Percentiles rank a stretch among this genome's conserved stretches.
These are phyloP conservation scores for Oncopeltus fasciatus DNA, from an alignment of 1,140 invertebrate genomes.

Conservation along the genomic window DNA sequence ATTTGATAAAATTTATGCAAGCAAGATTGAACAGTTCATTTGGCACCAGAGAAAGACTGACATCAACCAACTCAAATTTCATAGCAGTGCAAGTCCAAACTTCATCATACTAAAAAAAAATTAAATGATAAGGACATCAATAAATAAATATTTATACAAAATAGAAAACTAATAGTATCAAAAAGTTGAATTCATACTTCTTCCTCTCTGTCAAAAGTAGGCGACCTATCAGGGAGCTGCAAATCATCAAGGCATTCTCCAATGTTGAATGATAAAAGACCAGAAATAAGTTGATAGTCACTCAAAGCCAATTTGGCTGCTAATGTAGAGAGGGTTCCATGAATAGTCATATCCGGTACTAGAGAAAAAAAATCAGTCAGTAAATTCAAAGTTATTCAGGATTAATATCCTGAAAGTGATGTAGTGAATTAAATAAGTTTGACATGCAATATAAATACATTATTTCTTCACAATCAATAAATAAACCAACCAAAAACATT, in stretches of 20 bases:
- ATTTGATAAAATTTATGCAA: constrained; percentile 84
- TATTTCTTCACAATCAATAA: too few relatives aligned
- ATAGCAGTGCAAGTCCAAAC: constrained; percentile 66
- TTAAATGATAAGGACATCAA: not conserved
- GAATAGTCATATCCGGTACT: constrained; percentile 74
- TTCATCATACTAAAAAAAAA: constrained; percentile 21
- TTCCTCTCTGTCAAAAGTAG: constrained; percentile 2
- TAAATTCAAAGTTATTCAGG: not conserved
- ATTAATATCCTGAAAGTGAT: not conserved
- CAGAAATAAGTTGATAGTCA: constrained; percentile 79
- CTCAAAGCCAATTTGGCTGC: constrained; percentile 64
- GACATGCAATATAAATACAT: too few relatives aligned
- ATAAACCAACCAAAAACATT: too few relatives aligned
- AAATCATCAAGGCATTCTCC: constrained; percentile 72
- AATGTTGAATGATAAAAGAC: constrained; percentile 79
- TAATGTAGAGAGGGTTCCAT: constrained; percentile 73
- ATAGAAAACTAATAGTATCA: not conserved
- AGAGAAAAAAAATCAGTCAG: constrained; percentile 25
- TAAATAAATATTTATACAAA: not conserved
- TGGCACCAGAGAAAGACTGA: constrained; percentile 56
- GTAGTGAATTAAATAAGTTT: not conserved
- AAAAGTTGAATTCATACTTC: not conserved
- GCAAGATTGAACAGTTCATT: constrained; percentile 45
- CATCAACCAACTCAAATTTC: constrained; percentile 74
- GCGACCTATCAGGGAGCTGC: constrained; percentile 14